Base-by-base conservation (phyloP, 2,888 invertebrate genomes). In the Cataglyphis cursor region DNA sequence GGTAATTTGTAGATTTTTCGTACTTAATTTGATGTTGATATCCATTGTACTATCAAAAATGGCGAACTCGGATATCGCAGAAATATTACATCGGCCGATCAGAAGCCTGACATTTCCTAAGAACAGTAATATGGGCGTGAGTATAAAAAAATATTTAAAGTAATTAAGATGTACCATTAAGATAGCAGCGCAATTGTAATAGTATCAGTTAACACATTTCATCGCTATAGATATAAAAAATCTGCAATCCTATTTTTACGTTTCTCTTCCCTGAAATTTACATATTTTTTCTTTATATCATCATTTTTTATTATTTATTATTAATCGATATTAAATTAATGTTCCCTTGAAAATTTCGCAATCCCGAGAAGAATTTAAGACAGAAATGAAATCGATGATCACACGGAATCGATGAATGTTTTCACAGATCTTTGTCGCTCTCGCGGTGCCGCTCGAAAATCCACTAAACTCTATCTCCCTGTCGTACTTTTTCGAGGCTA, bases 401-500 rank as follows among this genome's bases (percentile, higher is more conserved):
- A 66, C 12, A 12, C 31, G 24, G 24, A 1, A 24, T 24, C 24
- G 38, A 76, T 78, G 70, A 78, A 78, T 44, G 24, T 66, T 73
- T 76, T 51, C 31, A 0, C 86, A 97, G 97, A 95, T 97, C 24
- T 96, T 97, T 91, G 92, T 97, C 15, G 97, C 97, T 0, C 95
- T 97, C 85, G 97, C 97, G 0, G 95, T 97, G 57, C 97, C 97
- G 0, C 93, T 97, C 24, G 97, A 97, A 90, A 95, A 97, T 3
- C 96, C 96, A 0, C 96, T 97, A 86, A 96, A 96, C 88, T 96
- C 97, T 92, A 96, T 97, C 6, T 97, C 97, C 90, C 95, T 97
- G 75, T 97, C 97, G 0, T 97, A 97, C 93, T 97, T 97, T 95
- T 97, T 97, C 92, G 97, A 97, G 92, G 96, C 97, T 0, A 96